Evolutionary conservation across 2,888 invertebrate genomes (phyloP).

Genomic region (Parochlus steinenii): DNA sequence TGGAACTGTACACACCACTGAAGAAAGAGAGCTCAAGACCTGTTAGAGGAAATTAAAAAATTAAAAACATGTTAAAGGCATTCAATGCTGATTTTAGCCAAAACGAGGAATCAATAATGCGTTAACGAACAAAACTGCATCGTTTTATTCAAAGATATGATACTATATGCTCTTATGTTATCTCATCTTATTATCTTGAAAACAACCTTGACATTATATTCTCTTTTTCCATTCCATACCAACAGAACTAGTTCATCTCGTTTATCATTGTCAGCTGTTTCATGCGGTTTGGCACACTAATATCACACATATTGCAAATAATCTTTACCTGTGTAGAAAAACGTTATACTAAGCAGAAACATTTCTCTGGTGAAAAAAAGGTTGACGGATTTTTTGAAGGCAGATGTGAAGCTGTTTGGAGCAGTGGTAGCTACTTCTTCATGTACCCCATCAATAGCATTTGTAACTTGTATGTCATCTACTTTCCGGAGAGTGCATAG

Average conservation of each 20-base stretch:
- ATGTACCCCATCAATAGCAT: conserved; percentile 26
- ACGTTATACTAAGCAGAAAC: conserved; percentile 67
- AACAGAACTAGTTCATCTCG: too few relatives aligned
- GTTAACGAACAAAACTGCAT: background rate
- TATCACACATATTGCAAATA: background rate
- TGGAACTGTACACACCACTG: conserved; percentile 88
- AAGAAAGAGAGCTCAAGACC: conserved; percentile 89
- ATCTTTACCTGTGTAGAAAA: conserved; percentile 71
- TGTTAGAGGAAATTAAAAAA: conserved; percentile 25
- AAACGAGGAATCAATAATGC: too few relatives aligned
- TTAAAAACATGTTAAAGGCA: background rate
- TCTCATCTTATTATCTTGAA: too few relatives aligned
- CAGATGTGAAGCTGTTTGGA: conserved; percentile 33
- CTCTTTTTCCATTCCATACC: too few relatives aligned
- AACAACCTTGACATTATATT: too few relatives aligned
- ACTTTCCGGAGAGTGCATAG: conserved; percentile 44
- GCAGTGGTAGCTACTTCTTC: conserved; percentile 35
- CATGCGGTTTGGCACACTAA: too few relatives aligned
- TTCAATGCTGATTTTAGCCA: too few relatives aligned
- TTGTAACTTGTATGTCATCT: conserved; percentile 25
- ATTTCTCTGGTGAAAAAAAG: conserved; percentile 71
- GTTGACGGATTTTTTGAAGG: conserved; percentile 54
- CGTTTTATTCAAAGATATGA: background rate
- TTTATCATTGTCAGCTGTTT: too few relatives aligned
- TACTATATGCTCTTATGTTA: background rate